Percentiles rank a stretch among this genome's conserved stretches.
These are phyloP conservation scores for Apodemia hepburni DNA, from an alignment of 2,888 invertebrate species.

Conservation along the genomic window DNA sequence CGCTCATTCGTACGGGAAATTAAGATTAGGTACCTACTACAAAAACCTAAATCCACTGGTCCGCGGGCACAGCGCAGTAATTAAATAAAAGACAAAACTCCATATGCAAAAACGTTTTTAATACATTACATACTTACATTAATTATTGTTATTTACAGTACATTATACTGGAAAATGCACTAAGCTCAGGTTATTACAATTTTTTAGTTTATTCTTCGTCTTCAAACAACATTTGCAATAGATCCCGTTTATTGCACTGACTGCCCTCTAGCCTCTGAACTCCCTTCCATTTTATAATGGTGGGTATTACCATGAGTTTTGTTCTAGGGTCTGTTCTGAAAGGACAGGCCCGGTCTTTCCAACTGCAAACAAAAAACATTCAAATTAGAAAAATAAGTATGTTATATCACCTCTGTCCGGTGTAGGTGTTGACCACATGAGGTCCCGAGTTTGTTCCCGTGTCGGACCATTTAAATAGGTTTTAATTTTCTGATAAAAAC, in stretches of 20 bases:
- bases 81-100: neutral
- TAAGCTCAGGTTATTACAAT: neutral
- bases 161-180: neutral
- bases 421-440: no score
- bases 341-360: slow-evolving; percentile 90
- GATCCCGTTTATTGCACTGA: slow-evolving; percentile 85
- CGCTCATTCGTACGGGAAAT: no score
- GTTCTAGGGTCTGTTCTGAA: slow-evolving; percentile 89
- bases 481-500: no score
- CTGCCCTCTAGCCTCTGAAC: slow-evolving; percentile 89
- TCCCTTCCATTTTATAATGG: slow-evolving; percentile 88
- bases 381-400: neutral
- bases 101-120: neutral
- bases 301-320: slow-evolving; percentile 89
- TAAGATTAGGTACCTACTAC: no score
- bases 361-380: slow-evolving; percentile 79
- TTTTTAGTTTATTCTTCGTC: slow-evolving; percentile 77
- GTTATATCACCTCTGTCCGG: no score
- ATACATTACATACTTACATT: slow-evolving; percentile 6
- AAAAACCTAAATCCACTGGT: no score
- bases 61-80: no score
- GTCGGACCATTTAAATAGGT: no score
- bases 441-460: no score
- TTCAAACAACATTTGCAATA: slow-evolving; percentile 89
- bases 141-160: slow-evolving; percentile 7